Evolutionary conservation across 2,113 vertebrate genomes (phyloP).

Genomic region (Patagioenas fasciata): DNA sequence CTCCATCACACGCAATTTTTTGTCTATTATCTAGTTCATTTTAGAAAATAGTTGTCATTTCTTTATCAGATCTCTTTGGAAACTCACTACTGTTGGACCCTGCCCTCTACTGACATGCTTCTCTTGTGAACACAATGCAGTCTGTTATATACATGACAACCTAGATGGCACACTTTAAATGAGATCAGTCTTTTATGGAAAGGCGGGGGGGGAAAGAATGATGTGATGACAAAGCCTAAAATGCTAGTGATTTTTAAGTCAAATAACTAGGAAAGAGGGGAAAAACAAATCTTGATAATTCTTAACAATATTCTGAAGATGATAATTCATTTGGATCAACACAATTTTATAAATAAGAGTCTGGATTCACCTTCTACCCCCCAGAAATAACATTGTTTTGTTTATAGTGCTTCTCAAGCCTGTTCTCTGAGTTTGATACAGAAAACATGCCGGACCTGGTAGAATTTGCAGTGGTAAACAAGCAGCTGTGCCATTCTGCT

Average conservation of each 20-base stretch:
- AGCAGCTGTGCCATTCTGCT: not conserved
- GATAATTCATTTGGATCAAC: not conserved
- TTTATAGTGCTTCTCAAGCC: not conserved
- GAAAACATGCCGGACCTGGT: not conserved
- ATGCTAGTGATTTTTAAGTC: not conserved
- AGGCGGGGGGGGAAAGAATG: not conserved
- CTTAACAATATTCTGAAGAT: not conserved
- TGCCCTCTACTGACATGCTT: slow-evolving; percentile 61
- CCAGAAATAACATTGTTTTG: not conserved
- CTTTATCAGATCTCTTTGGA: slow-evolving; percentile 35
- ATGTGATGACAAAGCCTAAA: not conserved
- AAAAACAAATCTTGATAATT: not conserved
- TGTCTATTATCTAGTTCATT: not conserved
- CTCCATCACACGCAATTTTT: not conserved
- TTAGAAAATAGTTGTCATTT: slow-evolving; percentile 34
- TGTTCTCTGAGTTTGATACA: not conserved
- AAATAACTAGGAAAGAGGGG: not conserved
- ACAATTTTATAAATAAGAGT: not conserved
- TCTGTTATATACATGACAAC: not conserved
- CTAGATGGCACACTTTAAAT: not conserved
- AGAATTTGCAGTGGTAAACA: not conserved
- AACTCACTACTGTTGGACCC: slow-evolving; percentile 25
- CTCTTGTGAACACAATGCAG: slow-evolving; percentile 23
- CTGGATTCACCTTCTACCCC: not conserved
- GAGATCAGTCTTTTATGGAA: not conserved